These are phyloP conservation scores for Trichogramma pretiosum DNA, from an alignment of 1,140 invertebrate genomes.

Conservation along the genomic window DNA sequence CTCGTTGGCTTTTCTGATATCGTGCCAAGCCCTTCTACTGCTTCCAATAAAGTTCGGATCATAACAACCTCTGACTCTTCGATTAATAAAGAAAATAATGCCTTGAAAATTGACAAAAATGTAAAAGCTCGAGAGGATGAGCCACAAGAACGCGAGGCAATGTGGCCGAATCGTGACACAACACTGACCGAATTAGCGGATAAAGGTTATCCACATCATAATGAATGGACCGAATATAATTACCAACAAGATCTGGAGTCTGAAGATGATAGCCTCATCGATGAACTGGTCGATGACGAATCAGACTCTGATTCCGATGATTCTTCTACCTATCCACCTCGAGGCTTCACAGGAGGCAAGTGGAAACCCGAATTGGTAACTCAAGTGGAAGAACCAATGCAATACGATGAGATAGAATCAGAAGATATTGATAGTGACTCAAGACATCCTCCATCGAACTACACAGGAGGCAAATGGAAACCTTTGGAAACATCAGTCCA, in stretches of 20 bases:
- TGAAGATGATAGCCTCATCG: too few species aligned
- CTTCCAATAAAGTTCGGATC: not conserved
- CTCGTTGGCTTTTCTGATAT: slow-evolving; percentile 41
- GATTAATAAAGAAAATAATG: slow-evolving; percentile 8
- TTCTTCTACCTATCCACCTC: slow-evolving; percentile 39
- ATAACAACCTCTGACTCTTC: too few species aligned
- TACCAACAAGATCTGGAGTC: slow-evolving; percentile 34
- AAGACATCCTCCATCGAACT: slow-evolving; percentile 34
- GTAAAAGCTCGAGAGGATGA: too few species aligned
- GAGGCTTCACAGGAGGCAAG: slow-evolving; percentile 51
- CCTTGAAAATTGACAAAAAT: too few species aligned
- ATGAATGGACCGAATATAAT: slow-evolving; percentile 29
- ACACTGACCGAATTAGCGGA: slow-evolving; percentile 32
- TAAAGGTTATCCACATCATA: slow-evolving; percentile 10
- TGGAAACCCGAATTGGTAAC: slow-evolving; percentile 52
- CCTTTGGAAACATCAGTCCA: slow-evolving; percentile 51
- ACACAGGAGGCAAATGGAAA: slow-evolving; percentile 27
- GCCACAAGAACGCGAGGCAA: slow-evolving; percentile 13
- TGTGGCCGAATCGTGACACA: slow-evolving; percentile 34
- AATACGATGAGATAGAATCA: slow-evolving; percentile 22
- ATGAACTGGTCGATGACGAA: slow-evolving; percentile 50
- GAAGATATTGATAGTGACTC: slow-evolving; percentile 36
- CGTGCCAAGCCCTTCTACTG: slow-evolving; percentile 12
- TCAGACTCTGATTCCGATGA: slow-evolving; percentile 42
- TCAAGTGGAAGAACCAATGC: slow-evolving; percentile 27